Conservation (phyloP, 2,113 vertebrate genomes). For the Phrynosoma platyrhinos region DNA sequence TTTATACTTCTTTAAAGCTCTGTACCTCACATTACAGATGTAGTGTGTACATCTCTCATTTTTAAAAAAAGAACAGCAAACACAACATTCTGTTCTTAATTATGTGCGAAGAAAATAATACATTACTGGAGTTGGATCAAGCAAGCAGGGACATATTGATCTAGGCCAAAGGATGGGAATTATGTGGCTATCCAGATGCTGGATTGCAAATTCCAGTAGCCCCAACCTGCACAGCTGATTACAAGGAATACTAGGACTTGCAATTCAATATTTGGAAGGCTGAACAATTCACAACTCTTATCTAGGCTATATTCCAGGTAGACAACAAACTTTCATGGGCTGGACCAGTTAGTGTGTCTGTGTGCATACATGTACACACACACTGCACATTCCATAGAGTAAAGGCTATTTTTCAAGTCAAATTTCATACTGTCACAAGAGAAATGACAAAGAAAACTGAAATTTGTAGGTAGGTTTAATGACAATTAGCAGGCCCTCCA, state of each 20-base stretch:
- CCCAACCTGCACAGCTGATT: not conserved
- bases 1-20: not conserved
- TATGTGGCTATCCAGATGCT: too few species aligned
- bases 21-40: not conserved
- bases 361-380: too few species aligned
- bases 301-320: not conserved
- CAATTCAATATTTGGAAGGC: not conserved
- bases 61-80: constrained; percentile 1
- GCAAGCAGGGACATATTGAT: too few species aligned
- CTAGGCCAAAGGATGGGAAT: too few species aligned
- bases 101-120: not conserved
- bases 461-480: not conserved
- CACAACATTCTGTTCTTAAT: not conserved
- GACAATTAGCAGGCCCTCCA: too few species aligned
- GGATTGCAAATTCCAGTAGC: too few species aligned
- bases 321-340: not conserved
- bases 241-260: not conserved
- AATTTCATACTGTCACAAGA: constrained; percentile 1
- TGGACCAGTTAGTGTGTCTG: not conserved
- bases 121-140: not conserved
- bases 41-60: not conserved
- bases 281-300: not conserved
- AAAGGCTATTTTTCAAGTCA: constrained; percentile 2
- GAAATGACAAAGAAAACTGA: not conserved
- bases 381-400: not conserved